These are phyloP conservation scores for Malaclemys terrapin DNA, from an alignment of 2,113 vertebrate species.

Conservation along the genomic window DNA sequence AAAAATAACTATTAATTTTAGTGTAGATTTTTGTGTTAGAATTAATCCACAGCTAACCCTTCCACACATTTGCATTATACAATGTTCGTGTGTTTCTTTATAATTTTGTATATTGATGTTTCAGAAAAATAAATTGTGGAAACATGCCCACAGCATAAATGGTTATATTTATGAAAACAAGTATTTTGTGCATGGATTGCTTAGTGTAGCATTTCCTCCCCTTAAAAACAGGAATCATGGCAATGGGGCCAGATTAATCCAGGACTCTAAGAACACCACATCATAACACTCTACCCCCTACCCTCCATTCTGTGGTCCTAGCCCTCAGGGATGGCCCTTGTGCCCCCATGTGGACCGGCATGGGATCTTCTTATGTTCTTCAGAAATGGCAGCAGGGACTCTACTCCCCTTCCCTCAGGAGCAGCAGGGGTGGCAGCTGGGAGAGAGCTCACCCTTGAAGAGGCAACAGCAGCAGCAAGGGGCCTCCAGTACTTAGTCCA, in stretches of 20 bases:
- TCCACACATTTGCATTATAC: not conserved
- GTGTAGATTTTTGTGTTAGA: not conserved
- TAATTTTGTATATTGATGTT: not conserved
- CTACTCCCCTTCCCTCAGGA: not conserved
- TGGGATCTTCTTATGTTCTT: accelerated
- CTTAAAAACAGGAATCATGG: not conserved
- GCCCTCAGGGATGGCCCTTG: not conserved
- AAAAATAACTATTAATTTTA: not conserved
- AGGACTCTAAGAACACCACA: not conserved
- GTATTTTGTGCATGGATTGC: not conserved
- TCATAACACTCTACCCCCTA: not conserved
- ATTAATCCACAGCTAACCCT: not conserved
- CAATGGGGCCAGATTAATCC: not conserved
- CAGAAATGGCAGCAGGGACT: not conserved
- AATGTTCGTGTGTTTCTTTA: not conserved
- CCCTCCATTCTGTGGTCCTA: not conserved
- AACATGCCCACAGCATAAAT: not conserved
- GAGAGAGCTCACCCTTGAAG: not conserved
- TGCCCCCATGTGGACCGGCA: too few relatives aligned
- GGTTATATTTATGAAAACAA: not conserved
- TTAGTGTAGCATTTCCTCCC: not conserved
- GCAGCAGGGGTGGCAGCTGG: not conserved
- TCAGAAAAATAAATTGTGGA: not conserved
- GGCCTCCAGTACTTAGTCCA: not conserved
- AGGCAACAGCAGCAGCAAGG: not conserved